Evolutionary conservation across 2,888 invertebrate genomes (phyloP), one percentile per base, ranked within the genome.

Genomic region (Agriopis aurantiaria): DNA sequence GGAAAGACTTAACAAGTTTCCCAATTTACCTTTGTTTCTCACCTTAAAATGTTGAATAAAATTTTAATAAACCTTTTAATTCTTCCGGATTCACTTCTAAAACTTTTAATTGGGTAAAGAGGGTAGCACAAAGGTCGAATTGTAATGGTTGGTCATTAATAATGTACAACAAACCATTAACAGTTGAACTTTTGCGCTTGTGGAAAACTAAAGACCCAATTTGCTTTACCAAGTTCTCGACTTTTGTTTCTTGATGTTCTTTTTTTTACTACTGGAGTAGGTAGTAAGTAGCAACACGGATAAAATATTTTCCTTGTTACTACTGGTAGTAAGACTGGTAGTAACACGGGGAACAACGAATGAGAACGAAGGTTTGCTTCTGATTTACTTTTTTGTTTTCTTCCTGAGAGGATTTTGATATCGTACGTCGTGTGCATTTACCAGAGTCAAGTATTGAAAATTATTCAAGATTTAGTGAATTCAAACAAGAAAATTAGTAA

Each of bases 71-170:
- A 65, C 66, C 71, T 72, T 51, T 61, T 70, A 69, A 73, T 75
- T 73, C 69, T 64, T 66, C 57, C 52, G 64, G 64, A 53, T 69
- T 75, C 66, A 60, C 61, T 61, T 68, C 10, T 33, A 14, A 51
- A 75, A 72, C 68, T 75, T 75, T 72, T 73, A 75, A 75, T 75
- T 72, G 75, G 69, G 43, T 52, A 65, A 67, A 55, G 62, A 48
- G 45, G 63, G 59, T 9, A 14, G 41, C 8, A 52, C 64, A 52
- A 56, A 63, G 71, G 53, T 73, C 75, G 64, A 40, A 66, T 68
- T 72, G 23, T 67, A 70, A 72, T 72, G 75, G 73, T 70, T 10
- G 17, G 3, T 57, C 49, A 69, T 75, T 67, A 70, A 63, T 69
- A 65, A 75, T 75, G 68, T 61, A 75, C 41, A 51, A 33, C 6